These are phyloP conservation scores for Odiellus spinosus DNA, from an alignment of 2,888 invertebrate genomes.

Conservation along the genomic window DNA sequence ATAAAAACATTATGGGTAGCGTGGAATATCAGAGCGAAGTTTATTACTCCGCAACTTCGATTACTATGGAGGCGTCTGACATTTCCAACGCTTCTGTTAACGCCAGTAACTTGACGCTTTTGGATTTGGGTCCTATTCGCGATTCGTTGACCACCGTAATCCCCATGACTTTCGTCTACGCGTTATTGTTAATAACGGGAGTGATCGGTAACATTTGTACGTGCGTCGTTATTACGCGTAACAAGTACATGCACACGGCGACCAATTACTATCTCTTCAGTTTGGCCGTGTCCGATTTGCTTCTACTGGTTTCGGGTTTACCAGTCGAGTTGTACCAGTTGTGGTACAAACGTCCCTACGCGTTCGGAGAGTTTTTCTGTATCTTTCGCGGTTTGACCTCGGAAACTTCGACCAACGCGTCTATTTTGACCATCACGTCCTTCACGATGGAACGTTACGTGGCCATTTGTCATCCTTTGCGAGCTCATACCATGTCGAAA, in stretches of 20 bases:
- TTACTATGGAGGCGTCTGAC: no score
- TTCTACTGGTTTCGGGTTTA: slow-evolving; percentile 60
- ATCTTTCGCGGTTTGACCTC: slow-evolving; percentile 58
- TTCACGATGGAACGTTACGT: slow-evolving; percentile 75
- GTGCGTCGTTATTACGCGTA: slow-evolving; percentile 57
- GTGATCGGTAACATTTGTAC: slow-evolving; percentile 58
- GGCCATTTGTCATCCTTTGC: slow-evolving; percentile 70
- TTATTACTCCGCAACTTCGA: no score
- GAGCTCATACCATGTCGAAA: slow-evolving; percentile 26
- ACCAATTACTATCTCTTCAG: slow-evolving; percentile 70
- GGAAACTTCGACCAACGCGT: slow-evolving; percentile 59
- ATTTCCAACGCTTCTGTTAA: neutral
- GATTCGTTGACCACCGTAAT: slow-evolving; percentile 16
- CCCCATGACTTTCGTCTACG: slow-evolving; percentile 48
- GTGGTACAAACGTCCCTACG: slow-evolving; percentile 28
- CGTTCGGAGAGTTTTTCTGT: slow-evolving; percentile 59
- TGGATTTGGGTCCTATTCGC: slow-evolving; percentile 8
- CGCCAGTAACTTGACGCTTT: neutral
- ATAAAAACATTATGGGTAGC: no score
- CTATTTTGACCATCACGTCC: slow-evolving; percentile 62
- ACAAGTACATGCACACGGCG: slow-evolving; percentile 65
- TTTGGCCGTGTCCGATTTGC: slow-evolving; percentile 61
- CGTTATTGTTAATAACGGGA: slow-evolving; percentile 52
- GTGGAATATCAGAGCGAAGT: no score
- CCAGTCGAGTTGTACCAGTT: slow-evolving; percentile 52